Evolutionary conservation across 2,113 vertebrate genomes (phyloP).

Genomic region (Rutilus rutilus): DNA sequence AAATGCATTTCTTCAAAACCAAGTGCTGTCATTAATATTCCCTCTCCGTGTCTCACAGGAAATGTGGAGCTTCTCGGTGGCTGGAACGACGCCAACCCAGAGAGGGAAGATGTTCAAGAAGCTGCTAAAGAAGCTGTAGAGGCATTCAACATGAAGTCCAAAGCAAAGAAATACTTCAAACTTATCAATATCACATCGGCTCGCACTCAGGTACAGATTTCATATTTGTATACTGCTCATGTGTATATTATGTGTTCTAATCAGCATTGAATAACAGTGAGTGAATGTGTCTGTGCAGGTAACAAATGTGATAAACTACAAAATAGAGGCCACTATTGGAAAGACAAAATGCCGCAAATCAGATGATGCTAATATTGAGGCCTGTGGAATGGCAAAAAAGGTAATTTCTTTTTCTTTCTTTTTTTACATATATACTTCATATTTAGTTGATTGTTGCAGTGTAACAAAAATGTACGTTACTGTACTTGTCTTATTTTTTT

Average conservation of each 20-base stretch:
- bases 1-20: neutral
- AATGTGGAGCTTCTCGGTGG: conserved; percentile 45
- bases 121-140: conserved; percentile 53
- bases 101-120: conserved; percentile 37
- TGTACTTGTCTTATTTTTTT: neutral
- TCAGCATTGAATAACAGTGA: neutral
- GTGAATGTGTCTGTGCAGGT: conserved; percentile 42
- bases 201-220: conserved; percentile 49
- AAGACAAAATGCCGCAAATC: conserved; percentile 62
- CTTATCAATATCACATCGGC: conserved; percentile 59
- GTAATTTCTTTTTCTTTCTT: conserved; percentile 29
- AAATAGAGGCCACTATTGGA: conserved; percentile 51
- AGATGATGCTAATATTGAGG: conserved; percentile 35
- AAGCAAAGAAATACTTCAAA: conserved; percentile 56
- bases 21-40: neutral
- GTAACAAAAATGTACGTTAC: neutral
- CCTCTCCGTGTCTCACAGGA: conserved; percentile 18
- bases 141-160: conserved; percentile 53
- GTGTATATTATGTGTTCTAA: conserved; percentile 6
- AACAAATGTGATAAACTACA: conserved; percentile 56
- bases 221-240: neutral
- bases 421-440: neutral
- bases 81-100: conserved; percentile 6
- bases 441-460: neutral
- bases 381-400: conserved; percentile 56